Conservation (phyloP, 2,888 invertebrate genomes). For the Dryocosmus kuriphilus region DNA sequence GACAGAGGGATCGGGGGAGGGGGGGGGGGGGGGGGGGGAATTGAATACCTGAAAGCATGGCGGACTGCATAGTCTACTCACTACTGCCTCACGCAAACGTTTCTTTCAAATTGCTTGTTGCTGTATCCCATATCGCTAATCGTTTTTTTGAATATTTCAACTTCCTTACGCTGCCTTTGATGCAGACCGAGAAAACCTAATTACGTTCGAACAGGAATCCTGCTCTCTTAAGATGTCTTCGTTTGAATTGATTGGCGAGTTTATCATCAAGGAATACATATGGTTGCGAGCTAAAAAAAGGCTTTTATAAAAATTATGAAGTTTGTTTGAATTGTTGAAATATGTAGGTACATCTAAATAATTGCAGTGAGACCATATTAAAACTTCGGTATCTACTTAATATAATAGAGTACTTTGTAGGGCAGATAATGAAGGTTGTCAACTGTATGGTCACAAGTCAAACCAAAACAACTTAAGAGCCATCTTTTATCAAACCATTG, state of each 20-base stretch:
- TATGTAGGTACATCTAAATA: too few relatives aligned
- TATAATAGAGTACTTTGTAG: too few relatives aligned
- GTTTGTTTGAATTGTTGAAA: too few relatives aligned
- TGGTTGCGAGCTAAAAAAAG: background rate
- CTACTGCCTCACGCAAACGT: constrained; percentile 50
- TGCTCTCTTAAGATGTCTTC: constrained; percentile 3
- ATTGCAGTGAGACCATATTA: too few relatives aligned
- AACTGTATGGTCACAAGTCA: too few relatives aligned
- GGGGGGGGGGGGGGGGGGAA: too few relatives aligned
- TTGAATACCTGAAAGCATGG: constrained; percentile 47
- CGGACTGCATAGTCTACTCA: constrained; percentile 41
- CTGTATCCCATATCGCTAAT: constrained; percentile 13
- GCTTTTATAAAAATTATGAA: background rate
- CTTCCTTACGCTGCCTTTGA: constrained; percentile 44
- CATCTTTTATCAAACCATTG: too few relatives aligned
- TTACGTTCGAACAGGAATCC: constrained; percentile 33
- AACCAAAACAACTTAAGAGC: too few relatives aligned
- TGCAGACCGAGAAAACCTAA: constrained; percentile 42
- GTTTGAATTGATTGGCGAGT: constrained; percentile 2
- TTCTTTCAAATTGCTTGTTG: constrained; percentile 41
- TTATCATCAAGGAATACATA: constrained; percentile 9
- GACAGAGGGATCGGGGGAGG: too few relatives aligned
- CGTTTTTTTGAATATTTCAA: constrained; percentile 50
- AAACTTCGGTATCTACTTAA: too few relatives aligned
- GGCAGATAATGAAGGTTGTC: too few relatives aligned